Evolutionary conservation across 2,113 vertebrate genomes (phyloP), one percentile per base, ranked within the genome.

Genomic region (Onychostoma macrolepis): DNA sequence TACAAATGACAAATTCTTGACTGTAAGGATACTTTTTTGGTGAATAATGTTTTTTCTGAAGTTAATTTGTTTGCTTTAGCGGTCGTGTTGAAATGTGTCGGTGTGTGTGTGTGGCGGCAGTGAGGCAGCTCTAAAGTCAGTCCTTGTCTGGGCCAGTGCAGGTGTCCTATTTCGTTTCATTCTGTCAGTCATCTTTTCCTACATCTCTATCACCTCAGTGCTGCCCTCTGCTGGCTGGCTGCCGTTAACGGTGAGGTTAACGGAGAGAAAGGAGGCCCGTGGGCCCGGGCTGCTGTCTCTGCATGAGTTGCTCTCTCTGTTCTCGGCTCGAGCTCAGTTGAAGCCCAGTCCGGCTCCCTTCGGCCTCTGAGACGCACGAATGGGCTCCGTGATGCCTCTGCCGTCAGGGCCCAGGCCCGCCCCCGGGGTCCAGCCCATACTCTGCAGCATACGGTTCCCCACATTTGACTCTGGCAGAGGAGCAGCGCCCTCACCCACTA

Each of bases 361-460:
- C 3, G 98, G 97, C 94, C 98, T 96, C 94, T 98, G 97, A 6
- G 96, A 88, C 71, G 97, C 97, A 86, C 97, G 93, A 84, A 99
- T 91, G 0, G 98, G 98, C 92, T 99, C 98, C 0, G 97, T 94
- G 48, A 99, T 97, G 53, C 98, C 98, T 90, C 97, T 95, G 90
- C 98, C 97, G 0, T 98, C 97, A 0, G 97, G 96, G 75, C 97
- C 98, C 0, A 99, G 95, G 86, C 98, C 98, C 1, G 94, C 96
- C 24, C 98, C 98, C 0, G 98, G 98, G 21, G 88, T 97, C 98
- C 98, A 99, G 84, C 98, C 98, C 97, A 99, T 99, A 69, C 88
- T 97, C 94, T 99, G 98, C 87, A 99, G 92, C 97, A 99, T 99
- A 80, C 97, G 96, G 91, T 92, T 99, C 71, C 98, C 98, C 91